These are phyloP conservation scores for Thymelicus acteon DNA, from an alignment of 2,888 invertebrate species.

Conservation along the genomic window DNA sequence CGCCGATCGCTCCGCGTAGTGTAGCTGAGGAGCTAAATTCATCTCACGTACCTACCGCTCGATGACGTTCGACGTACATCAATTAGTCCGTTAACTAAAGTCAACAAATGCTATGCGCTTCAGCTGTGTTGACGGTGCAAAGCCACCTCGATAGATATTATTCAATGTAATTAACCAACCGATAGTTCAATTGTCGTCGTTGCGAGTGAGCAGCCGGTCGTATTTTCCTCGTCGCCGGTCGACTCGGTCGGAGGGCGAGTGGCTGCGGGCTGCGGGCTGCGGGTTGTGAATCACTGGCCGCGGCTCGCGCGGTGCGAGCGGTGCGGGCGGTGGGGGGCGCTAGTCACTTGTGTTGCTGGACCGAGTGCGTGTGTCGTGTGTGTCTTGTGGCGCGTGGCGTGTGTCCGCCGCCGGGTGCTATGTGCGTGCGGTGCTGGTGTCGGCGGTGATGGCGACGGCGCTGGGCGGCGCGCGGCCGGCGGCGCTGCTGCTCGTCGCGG, in stretches of 20 bases:
- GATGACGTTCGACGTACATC: too few relatives aligned
- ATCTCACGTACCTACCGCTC: too few relatives aligned
- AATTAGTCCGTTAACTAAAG: too few relatives aligned
- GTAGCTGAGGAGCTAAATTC: too few relatives aligned
- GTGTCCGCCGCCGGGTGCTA: too few relatives aligned
- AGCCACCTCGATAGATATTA: too few relatives aligned
- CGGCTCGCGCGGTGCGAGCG: neutral
- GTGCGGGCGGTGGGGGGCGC: neutral
- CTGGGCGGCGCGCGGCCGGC: constrained; percentile 90
- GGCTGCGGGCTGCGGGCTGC: neutral
- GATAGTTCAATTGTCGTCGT: neutral
- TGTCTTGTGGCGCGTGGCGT: too few relatives aligned
- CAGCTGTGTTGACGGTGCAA: too few relatives aligned
- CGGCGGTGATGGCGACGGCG: constrained; percentile 52
- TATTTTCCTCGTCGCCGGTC: neutral
- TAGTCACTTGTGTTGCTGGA: neutral
- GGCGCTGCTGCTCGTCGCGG: constrained; percentile 43
- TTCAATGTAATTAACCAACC: too few relatives aligned
- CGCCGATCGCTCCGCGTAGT: too few relatives aligned
- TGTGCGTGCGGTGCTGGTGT: too few relatives aligned
- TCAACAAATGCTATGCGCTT: too few relatives aligned
- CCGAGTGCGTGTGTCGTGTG: neutral
- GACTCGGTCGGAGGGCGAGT: neutral
- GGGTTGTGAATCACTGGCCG: constrained; percentile 64
- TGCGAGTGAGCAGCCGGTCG: neutral